Evolutionary conservation across 2,797 vertebrate species (phyloP).

Genomic region (Microcaecilia unicolor): DNA sequence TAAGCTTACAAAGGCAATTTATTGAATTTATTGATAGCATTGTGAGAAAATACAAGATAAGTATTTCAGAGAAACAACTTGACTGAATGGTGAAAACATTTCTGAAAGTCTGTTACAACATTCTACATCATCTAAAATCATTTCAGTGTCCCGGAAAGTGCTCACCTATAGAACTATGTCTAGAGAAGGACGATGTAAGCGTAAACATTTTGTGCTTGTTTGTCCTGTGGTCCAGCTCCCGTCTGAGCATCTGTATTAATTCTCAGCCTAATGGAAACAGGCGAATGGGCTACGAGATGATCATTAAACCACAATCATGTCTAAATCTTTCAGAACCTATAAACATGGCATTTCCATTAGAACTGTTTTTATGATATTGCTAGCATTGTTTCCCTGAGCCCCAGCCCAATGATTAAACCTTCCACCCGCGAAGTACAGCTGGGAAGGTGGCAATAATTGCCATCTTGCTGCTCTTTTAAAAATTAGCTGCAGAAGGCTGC

Average conservation of each 20-base stretch:
- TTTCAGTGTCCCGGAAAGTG: too few relatives aligned
- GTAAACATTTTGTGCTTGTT: neutral
- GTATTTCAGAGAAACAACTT: too few relatives aligned
- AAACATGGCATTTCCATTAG: neutral
- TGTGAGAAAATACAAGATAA: too few relatives aligned
- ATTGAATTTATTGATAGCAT: too few relatives aligned
- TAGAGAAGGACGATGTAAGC: too few relatives aligned
- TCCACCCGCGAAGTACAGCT: slow-evolving; percentile 19
- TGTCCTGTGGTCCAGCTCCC: neutral
- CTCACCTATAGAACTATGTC: too few relatives aligned
- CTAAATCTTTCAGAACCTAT: neutral
- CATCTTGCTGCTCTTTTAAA: slow-evolving; percentile 14
- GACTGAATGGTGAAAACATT: too few relatives aligned
- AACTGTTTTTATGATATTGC: neutral
- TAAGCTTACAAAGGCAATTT: too few relatives aligned
- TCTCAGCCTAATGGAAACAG: rapidly evolving
- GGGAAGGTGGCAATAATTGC: slow-evolving; percentile 17
- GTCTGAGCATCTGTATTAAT: neutral
- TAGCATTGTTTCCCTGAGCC: slow-evolving; percentile 11
- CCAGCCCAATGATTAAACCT: slow-evolving; percentile 4
- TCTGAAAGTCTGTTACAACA: too few relatives aligned
- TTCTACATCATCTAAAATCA: too few relatives aligned
- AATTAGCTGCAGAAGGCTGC: slow-evolving; percentile 24
- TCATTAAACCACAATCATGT: neutral
- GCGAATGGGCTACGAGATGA: rapidly evolving